Percentiles rank a stretch among this genome's conserved stretches.
Evolutionary conservation across 2,113 vertebrate species (phyloP).

Genomic region (Nansenia antarctica): DNA sequence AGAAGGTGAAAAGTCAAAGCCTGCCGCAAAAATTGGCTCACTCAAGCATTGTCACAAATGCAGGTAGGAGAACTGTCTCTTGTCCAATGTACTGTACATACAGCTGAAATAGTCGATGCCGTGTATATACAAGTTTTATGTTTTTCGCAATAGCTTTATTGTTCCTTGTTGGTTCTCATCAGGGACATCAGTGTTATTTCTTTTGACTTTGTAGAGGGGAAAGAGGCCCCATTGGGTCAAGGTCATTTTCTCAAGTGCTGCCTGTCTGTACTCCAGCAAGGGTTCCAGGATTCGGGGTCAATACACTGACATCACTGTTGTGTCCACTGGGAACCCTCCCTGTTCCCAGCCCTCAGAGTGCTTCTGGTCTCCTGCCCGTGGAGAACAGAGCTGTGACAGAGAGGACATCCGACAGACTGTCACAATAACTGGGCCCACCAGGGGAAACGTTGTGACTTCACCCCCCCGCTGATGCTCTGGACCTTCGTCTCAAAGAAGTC

Average conservation of each 20-base stretch:
- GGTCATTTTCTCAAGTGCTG: not conserved
- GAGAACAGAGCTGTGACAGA: not conserved
- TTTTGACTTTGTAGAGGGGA: not conserved
- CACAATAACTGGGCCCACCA: not conserved
- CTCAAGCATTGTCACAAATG: not conserved
- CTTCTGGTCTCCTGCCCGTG: not conserved
- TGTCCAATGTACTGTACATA: not conserved
- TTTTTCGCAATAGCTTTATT: not conserved
- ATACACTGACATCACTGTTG: not conserved
- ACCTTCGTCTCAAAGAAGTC: not conserved
- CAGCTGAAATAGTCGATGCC: no score
- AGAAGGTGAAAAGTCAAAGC: slow-evolving; percentile 3
- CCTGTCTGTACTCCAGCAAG: not conserved
- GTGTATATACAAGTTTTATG: no score
- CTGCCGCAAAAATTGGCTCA: not conserved
- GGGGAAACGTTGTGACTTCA: not conserved
- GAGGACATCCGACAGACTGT: slow-evolving; percentile 9
- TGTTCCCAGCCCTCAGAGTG: not conserved
- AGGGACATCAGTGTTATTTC: not conserved
- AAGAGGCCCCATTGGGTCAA: not conserved
- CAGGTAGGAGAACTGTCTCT: not conserved
- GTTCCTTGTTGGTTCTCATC: not conserved
- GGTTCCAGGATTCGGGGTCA: not conserved
- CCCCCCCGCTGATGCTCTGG: not conserved
- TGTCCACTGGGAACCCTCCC: not conserved